phyloP scores from a whole-genome alignment of 1,140 invertebrate species.

The Tetramorium parvispinum region DNA sequence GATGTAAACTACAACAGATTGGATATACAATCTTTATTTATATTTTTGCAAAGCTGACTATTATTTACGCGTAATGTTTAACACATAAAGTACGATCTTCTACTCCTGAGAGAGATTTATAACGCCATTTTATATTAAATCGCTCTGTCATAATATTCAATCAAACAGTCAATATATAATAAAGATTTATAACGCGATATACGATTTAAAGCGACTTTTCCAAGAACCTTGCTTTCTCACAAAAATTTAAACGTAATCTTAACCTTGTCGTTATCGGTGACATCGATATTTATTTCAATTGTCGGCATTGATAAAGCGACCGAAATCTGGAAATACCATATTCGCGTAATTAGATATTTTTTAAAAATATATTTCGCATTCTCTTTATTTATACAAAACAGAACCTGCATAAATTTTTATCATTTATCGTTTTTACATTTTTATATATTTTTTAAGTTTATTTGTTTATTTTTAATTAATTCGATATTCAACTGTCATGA shows the following conservation, averaged over 20 bases:
- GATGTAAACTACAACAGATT: background rate
- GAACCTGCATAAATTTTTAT: background rate
- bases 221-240: background rate
- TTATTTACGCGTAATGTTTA: background rate
- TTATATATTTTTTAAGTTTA: background rate
- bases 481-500: background rate
- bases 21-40: background rate
- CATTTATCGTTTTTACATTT: background rate
- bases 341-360: background rate
- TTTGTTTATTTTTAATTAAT: background rate
- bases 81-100: background rate
- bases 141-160: background rate
- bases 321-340: background rate
- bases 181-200: background rate
- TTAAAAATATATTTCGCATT: background rate
- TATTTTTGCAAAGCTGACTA: background rate
- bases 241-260: background rate
- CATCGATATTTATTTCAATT: slow-evolving; percentile 21
- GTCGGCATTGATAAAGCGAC: slow-evolving; percentile 9
- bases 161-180: too few species aligned
- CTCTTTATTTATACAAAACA: background rate
- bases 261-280: slow-evolving; percentile 20
- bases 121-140: background rate
- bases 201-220: background rate
- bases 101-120: background rate